Evolutionary conservation across 2,113 vertebrate genomes (phyloP).

Genomic region (Malurus alboscapulatus): DNA sequence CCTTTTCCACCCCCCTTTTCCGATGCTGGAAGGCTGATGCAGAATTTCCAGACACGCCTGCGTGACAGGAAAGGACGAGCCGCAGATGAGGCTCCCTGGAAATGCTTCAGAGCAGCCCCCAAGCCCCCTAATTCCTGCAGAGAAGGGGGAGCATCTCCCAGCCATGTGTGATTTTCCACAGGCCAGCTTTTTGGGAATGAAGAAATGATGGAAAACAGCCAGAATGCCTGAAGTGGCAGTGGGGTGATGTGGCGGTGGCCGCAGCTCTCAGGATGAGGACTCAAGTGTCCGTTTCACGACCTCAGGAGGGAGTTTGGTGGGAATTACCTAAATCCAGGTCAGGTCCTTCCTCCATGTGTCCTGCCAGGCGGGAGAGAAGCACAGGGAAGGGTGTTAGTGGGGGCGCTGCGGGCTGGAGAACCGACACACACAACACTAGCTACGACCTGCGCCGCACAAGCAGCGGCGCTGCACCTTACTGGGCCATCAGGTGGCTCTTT

Average conservation of each 20-base stretch:
- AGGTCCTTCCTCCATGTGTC: conserved; percentile 86
- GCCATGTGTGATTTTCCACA: neutral
- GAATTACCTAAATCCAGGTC: conserved; percentile 89
- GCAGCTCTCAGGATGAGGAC: rapidly evolving
- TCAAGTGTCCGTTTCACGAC: rapidly evolving
- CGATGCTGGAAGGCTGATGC: neutral
- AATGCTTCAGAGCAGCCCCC: neutral
- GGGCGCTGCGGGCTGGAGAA: conserved; percentile 57
- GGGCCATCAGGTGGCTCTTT: conserved; percentile 19
- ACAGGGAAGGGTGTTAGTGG: conserved; percentile 70
- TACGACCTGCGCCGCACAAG: conserved; percentile 73
- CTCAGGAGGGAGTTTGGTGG: neutral
- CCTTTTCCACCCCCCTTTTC: neutral
- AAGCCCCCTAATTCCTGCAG: neutral
- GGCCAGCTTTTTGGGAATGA: neutral
- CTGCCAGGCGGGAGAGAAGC: conserved; percentile 79
- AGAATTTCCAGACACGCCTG: neutral
- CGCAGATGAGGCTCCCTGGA: neutral
- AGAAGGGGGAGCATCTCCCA: neutral
- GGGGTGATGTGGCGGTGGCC: rapidly evolving
- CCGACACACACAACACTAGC: conserved; percentile 79
- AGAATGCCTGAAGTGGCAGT: rapidly evolving
- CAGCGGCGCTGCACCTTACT: conserved; percentile 67
- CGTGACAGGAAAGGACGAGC: neutral
- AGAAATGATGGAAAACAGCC: rapidly evolving